Evolutionary conservation across 2,797 vertebrate genomes (phyloP), one percentile per base, ranked within the genome.

Genomic region (Trachops cirrhosus): DNA sequence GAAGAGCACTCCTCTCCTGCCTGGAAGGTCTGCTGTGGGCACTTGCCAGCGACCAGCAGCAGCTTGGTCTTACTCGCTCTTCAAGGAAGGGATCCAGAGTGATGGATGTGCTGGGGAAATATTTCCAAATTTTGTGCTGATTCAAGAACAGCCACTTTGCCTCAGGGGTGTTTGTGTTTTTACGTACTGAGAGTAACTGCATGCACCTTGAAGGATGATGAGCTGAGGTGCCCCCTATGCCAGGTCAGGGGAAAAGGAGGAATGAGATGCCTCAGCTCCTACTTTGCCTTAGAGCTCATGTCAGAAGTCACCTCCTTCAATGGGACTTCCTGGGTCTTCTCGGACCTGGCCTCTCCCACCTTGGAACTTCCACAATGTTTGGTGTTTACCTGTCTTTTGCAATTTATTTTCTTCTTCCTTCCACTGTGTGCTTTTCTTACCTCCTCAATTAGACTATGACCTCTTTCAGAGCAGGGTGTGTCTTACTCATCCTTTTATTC

Each of bases 191-290:
- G 54, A 94, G 6, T 59, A 52, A 41, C 5, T 77, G 37, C 7
- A 46, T 1, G 0, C 0, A 50, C 57, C 41, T 6, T 37, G 24
- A 37, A 39, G 88, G 52, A 26, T 39, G 84, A 59, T 24, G 64
- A 34, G 21, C 0, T 6, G 19, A 32, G 24, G 10, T 3, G n/a
- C 41, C 21, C 21, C n/a, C 41, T 26, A 4, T 0, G 2, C 21
- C 32, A 64, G 18, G n/a, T 29, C 16, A 46, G 73, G 21, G 29
- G 39, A 10, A 48, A 39, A 54, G 52, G 24, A 89, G 19, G 9
- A 8, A 39, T 9, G 32, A 39, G 50, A 44, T 21, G 11, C 37
- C 3, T 19, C 29, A 26, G 9, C 5, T 67, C 24, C 18, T 74
- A 46, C 59, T 50, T 89, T 85, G 75, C 67, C 52, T 68, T 64